Percentiles rank a stretch among this genome's conserved stretches.
These are phyloP conservation scores for Andinoacara biseriatus DNA, from an alignment of 2,113 vertebrate genomes.

Conservation along the genomic window DNA sequence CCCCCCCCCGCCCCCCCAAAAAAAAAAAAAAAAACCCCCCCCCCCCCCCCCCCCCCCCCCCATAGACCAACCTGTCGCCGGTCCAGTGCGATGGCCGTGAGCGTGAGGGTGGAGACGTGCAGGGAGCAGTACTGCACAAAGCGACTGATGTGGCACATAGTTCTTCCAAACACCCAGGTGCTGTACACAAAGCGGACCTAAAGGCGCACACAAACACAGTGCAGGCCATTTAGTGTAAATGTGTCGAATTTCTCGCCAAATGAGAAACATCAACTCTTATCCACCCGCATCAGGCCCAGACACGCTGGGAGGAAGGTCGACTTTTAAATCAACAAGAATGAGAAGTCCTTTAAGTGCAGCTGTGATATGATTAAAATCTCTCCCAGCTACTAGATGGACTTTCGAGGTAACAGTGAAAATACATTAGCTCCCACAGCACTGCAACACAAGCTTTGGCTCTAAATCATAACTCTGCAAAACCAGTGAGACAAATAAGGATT, in stretches of 20 bases:
- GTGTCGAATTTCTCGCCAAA: too few relatives aligned
- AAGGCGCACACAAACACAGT: constrained; percentile 8
- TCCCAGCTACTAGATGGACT: not conserved
- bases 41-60: not conserved
- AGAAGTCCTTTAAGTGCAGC: not conserved
- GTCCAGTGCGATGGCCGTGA: constrained; percentile 93
- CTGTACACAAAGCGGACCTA: constrained; percentile 95
- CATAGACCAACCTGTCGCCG: constrained; percentile 86
- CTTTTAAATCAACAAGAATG: not conserved
- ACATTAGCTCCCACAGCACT: not conserved
- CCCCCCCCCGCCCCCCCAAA: too few relatives aligned
- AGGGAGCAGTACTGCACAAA: constrained; percentile 96
- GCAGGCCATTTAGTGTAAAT: not conserved
- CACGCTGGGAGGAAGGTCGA: not conserved
- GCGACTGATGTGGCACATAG: constrained; percentile 94
- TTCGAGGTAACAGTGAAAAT: not conserved
- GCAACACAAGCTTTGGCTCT: not conserved
- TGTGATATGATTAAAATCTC: not conserved
- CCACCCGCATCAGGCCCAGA: not conserved
- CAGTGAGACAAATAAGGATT: not conserved
- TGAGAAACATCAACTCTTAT: not conserved
- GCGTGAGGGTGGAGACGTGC: constrained; percentile 91
- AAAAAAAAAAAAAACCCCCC: too few relatives aligned
- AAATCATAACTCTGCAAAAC: not conserved
- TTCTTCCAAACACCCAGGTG: constrained; percentile 92